Base-by-base conservation (phyloP, 2,113 vertebrate genomes). In the Percopsis transmontana region DNA sequence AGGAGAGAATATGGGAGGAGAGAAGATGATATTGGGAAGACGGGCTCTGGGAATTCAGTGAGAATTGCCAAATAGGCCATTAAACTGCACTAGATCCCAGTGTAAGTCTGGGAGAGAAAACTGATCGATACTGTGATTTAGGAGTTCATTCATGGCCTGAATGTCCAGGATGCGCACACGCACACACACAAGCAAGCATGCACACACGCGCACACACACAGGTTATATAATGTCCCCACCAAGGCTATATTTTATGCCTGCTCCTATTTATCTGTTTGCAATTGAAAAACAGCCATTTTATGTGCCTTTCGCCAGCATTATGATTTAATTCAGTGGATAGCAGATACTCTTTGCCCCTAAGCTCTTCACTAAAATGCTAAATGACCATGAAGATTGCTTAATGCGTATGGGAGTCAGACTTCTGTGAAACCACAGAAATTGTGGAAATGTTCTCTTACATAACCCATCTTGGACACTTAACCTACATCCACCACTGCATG, bases 71-170 rank as follows among this genome's bases (percentile, higher is more conserved):
- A 77, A 70, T 65, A 74, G 79, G 74, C 84, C 76, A 76, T 88
- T 76, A 85, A 88, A 81, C 72, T 74, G 72, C 73, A 75, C 79
- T 81, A 67, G 16, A 80, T 87, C 77, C 71, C 57, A 58, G 50
- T 45, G 20, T 77, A 69, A 74, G 77, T 85, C 75, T 77, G 79
- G 47, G 53, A 71, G 72, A 66, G 81, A 74, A 19, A 18, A 50
- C 78, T 91, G 85, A 88, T 89, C 89, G 77, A 89, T 90, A 86
- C 60, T 76, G 62, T 87, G 87, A 89, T 91, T 89, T 87, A 87
- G 66, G 76, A 84, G 82, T 85, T 85, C 84, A 82, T 89, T 82
- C 83, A 72, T 44, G n/a, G 78, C 59, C 60, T 63, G 60, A 62
- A 55, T 78, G 78, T 68, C 62, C 66, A 33, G 5, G 5, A 33